These are phyloP conservation scores for Acleris laterana DNA, from an alignment of 2,888 invertebrate genomes.

Conservation along the genomic window DNA sequence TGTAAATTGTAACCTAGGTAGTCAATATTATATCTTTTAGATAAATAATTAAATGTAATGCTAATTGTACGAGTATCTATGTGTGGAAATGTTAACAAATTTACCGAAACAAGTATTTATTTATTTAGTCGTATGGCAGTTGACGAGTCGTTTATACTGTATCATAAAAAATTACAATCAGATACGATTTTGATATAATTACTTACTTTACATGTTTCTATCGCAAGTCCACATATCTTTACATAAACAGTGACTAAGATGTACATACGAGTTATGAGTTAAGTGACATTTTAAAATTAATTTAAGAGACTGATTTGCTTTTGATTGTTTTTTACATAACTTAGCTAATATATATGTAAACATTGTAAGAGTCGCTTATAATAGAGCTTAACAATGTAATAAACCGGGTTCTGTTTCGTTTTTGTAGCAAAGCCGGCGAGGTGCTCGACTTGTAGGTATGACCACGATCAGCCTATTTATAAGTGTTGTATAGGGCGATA, in stretches of 20 bases:
- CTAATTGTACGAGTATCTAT: conserved; percentile 34
- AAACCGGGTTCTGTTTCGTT: too few relatives aligned
- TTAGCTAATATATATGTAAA: conserved; percentile 21
- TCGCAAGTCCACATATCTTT: conserved; percentile 14
- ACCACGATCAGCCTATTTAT: too few relatives aligned
- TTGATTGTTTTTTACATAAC: conserved; percentile 49
- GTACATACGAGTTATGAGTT: conserved; percentile 71
- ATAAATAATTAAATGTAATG: conserved; percentile 46
- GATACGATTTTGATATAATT: not conserved
- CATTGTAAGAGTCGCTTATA: not conserved
- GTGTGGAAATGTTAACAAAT: conserved; percentile 30
- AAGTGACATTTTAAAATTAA: conserved; percentile 63
- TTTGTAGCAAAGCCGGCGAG: too few relatives aligned
- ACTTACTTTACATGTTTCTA: not conserved
- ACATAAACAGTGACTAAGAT: conserved; percentile 46
- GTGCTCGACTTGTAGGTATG: too few relatives aligned
- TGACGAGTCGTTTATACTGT: not conserved
- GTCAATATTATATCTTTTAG: conserved; percentile 65
- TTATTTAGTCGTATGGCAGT: not conserved
- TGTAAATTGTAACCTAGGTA: conserved; percentile 79
- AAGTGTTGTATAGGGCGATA: too few relatives aligned
- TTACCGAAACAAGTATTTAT: conserved; percentile 3
- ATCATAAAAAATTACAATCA: not conserved
- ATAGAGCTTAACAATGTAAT: too few relatives aligned
- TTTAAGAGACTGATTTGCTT: conserved; percentile 82